phyloP scores from a whole-genome alignment of 2,113 vertebrate genomes.

The Corvus cornix region DNA sequence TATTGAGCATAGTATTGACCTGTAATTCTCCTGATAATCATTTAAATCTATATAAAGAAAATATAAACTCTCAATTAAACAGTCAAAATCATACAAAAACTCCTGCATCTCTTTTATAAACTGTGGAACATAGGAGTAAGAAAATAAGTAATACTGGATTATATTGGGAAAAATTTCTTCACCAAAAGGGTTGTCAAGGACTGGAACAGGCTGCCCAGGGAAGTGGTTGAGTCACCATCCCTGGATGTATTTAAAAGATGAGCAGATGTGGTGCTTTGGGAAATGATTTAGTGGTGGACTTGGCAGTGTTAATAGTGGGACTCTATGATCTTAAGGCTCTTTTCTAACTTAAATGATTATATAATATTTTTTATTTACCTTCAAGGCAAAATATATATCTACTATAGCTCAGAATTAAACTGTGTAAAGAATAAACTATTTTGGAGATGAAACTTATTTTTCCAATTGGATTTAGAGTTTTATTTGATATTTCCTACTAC shows the following conservation, averaged over 20 bases:
- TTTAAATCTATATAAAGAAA: not conserved
- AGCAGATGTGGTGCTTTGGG: not conserved
- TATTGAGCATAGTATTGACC: not conserved
- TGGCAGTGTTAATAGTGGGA: not conserved
- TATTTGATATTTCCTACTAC: not conserved
- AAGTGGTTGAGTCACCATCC: not conserved
- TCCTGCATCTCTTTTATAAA: not conserved
- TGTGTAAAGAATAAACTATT: not conserved
- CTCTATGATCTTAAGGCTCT: not conserved
- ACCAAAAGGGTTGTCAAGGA: not conserved
- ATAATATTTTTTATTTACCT: not conserved
- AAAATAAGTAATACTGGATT: not conserved
- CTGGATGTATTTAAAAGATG: not conserved
- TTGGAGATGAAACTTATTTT: not conserved
- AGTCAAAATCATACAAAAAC: not conserved
- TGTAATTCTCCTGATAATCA: not conserved
- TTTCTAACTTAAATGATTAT: not conserved
- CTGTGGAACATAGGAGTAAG: not conserved
- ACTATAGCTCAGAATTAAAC: not conserved
- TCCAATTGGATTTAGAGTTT: not conserved
- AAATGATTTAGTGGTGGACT: not conserved
- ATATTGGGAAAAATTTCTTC: not conserved
- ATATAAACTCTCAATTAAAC: not conserved
- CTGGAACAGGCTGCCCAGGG: not conserved
- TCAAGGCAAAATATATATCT: not conserved